Percentiles rank a stretch among this genome's conserved stretches.
Evolutionary conservation across 2,797 vertebrate species (phyloP).

Genomic region (Poecilia gillii): DNA sequence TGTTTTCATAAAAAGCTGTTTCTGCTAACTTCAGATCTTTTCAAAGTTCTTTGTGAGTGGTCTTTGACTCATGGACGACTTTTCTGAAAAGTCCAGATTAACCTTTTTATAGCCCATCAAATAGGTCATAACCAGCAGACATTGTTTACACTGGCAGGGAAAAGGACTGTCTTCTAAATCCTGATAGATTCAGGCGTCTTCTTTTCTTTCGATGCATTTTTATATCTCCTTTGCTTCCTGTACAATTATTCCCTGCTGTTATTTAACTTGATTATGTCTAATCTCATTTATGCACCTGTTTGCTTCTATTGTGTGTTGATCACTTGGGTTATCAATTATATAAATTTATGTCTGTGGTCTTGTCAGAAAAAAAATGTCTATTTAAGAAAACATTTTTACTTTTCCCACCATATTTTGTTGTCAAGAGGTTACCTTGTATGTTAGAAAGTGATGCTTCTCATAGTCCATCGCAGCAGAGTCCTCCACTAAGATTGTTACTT

Average conservation of each 20-base stretch:
- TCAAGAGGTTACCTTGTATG: slow-evolving; percentile 81
- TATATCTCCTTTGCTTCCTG: neutral
- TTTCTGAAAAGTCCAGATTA: neutral
- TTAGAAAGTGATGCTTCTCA: slow-evolving; percentile 88
- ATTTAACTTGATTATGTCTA: neutral
- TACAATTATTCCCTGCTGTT: neutral
- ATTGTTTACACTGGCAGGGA: neutral
- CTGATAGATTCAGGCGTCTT: neutral
- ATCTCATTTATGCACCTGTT: neutral
- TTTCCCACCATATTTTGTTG: neutral
- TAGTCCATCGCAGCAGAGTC: slow-evolving; percentile 94
- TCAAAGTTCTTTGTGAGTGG: neutral
- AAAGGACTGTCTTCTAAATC: neutral
- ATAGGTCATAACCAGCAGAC: neutral
- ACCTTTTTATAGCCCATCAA: neutral
- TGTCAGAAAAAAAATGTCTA: neutral
- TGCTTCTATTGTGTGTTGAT: neutral
- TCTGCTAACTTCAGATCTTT: neutral
- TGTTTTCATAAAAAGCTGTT: neutral
- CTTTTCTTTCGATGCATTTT: neutral
- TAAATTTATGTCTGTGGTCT: neutral
- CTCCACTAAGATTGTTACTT: slow-evolving; percentile 94
- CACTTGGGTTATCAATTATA: neutral
- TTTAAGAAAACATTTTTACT: neutral
- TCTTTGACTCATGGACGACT: neutral